Evolutionary conservation across 2,888 invertebrate species (phyloP), one percentile per base, ranked within the genome.

Genomic region (Trachelus troglodyta): DNA sequence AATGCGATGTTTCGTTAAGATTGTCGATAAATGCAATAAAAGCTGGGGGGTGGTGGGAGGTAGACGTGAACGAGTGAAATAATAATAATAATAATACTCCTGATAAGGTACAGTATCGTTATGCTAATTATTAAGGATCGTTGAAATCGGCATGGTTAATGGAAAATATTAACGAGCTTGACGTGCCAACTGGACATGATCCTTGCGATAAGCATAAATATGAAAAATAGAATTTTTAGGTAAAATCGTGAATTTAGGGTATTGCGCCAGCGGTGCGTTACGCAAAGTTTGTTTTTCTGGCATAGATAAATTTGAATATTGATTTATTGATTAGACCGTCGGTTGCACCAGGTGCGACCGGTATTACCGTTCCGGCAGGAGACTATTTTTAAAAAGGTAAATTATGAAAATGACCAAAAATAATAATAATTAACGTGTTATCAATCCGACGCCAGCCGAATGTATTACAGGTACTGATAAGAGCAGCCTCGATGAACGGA

Each of bases 281-380:
- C 56, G 4, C 9, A 23, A 56, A 6, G 40, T 56, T 2, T 6
- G 9, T 56, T 1, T 56, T 37, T 37, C 37, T 73, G 40, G 56
- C 56, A 76, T 68, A 69, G 40, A 56, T 73, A n/a, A 56, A 73
- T 73, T 56, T 71, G 12, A 76, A 76, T 71, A 76, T 76, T 73
- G 73, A 76, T 76, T 76, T 76, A 76, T 76, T 56, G 73, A 76
- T 69, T 76, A 56, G 15, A 23, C 23, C 0, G 23, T 56, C 23
- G 76, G 73, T 76, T 73, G 76, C 73, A 56, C 56, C 56, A 23
- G 56, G 56, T 56, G 56, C 56, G 9, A 56, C 23, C 9, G 69
- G 23, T 23, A 40, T 73, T n/a, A 34, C 33, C 9, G 56, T 56
- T 56, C 23, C 23, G 56, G 9, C 9, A 56, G 9, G 1, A 56